Conservation (phyloP, 64 coral and sea anemone genomes). For the Orbicella faveolata region DNA sequence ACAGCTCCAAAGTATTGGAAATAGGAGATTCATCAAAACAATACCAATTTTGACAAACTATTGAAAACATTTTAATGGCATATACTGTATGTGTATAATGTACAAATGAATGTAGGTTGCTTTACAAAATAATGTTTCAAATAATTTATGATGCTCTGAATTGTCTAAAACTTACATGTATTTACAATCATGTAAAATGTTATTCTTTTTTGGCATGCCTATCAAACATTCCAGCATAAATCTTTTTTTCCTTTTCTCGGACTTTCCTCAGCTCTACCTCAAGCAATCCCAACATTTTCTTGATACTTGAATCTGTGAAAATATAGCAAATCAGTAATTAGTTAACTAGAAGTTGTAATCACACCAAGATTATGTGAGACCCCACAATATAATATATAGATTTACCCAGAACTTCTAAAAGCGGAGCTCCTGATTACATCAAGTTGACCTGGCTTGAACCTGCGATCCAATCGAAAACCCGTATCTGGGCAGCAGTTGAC, state of each 20-base stretch:
- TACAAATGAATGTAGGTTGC: no score
- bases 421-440: no score
- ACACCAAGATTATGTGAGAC: background rate
- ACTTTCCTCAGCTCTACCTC: slow-evolving; percentile 73
- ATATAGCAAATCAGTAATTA: background rate
- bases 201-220: slow-evolving; percentile 49
- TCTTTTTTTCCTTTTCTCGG: slow-evolving; percentile 83
- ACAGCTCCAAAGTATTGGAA: no score
- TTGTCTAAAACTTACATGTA: background rate
- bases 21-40: no score
- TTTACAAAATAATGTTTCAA: background rate
- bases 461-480: no score
- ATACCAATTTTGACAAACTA: no score
- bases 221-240: slow-evolving; percentile 93
- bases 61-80: no score
- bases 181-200: background rate
- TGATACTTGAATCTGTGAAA: slow-evolving; percentile 77
- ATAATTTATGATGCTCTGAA: background rate
- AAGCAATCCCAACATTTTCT: slow-evolving; percentile 64
- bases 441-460: no score
- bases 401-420: no score
- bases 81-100: no score
- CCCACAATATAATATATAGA: no score
- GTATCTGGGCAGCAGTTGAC: no score
- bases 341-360: background rate